These are phyloP conservation scores for Forbesichthys agassizii DNA, from an alignment of 2,113 vertebrate species.

Conservation along the genomic window DNA sequence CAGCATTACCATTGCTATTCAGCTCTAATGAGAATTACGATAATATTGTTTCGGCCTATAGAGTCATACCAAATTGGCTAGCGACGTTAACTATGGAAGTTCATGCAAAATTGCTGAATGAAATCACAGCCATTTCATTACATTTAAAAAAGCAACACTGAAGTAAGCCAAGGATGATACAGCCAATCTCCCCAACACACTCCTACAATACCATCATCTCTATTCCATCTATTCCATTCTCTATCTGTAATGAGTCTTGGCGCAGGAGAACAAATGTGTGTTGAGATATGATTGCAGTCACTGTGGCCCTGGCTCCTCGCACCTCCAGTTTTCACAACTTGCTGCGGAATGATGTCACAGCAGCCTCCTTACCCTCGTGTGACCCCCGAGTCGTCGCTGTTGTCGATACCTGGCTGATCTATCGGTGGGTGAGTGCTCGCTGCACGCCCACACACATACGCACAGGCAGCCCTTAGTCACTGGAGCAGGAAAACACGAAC, in stretches of 20 bases:
- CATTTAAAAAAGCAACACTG: neutral
- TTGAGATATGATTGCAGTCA: constrained; percentile 12
- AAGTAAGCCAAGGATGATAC: too few species aligned
- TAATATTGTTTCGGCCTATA: constrained; percentile 51
- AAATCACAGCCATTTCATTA: constrained; percentile 11
- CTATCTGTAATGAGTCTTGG: neutral
- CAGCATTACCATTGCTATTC: constrained; percentile 65
- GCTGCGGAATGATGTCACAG: constrained; percentile 32
- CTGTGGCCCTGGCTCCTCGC: constrained; percentile 6
- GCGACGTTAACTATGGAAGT: constrained; percentile 30
- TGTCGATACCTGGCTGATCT: constrained; percentile 22
- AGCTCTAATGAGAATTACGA: constrained; percentile 62
- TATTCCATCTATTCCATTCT: neutral
- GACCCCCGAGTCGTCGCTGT: constrained; percentile 56
- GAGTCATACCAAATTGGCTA: constrained; percentile 28
- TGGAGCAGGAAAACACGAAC: constrained; percentile 35
- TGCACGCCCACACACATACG: constrained; percentile 54
- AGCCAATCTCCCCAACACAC: neutral
- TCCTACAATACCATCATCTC: neutral
- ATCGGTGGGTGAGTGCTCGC: constrained; percentile 35
- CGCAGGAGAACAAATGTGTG: constrained; percentile 14
- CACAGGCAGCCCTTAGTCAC: constrained; percentile 60
- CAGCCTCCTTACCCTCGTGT: constrained; percentile 39
- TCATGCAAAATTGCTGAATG: constrained; percentile 2
- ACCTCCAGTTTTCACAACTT: constrained; percentile 5